These are phyloP conservation scores for Gasteruption jaculator DNA, from an alignment of 2,888 invertebrate genomes.

Conservation along the genomic window DNA sequence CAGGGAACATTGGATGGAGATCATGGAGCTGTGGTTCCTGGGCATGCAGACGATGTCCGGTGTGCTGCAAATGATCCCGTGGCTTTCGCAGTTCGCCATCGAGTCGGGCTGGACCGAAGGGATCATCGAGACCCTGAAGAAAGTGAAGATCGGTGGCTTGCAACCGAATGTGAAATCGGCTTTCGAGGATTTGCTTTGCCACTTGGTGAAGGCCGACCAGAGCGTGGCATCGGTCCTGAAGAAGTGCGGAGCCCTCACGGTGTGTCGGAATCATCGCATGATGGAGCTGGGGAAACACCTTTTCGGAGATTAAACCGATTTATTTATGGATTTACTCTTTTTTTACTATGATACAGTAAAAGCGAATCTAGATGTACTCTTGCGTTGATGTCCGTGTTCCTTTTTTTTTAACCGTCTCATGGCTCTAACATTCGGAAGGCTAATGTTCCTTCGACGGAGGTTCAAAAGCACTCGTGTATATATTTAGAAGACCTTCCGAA, in stretches of 20 bases:
- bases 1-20: constrained; percentile 84
- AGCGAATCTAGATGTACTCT: no score
- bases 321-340: no score
- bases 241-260: constrained; percentile 76
- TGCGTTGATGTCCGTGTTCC: no score
- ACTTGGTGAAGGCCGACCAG: constrained; percentile 76
- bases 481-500: no score
- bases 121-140: constrained; percentile 74
- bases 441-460: no score
- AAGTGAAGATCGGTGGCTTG: constrained; percentile 77
- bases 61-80: constrained; percentile 75
- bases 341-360: no score
- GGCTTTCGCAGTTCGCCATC: constrained; percentile 86
- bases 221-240: constrained; percentile 72
- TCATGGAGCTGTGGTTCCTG: constrained; percentile 88
- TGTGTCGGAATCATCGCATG: constrained; percentile 80
- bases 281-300: constrained; percentile 86
- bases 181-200: constrained; percentile 84
- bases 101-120: constrained; percentile 94
- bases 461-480: no score
- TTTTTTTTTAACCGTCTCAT: no score
- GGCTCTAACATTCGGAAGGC: no score
- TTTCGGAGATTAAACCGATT: constrained; percentile 81
- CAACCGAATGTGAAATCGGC: constrained; percentile 83
- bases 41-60: constrained; percentile 91